Evolutionary conservation across 2,797 vertebrate species (phyloP).

Genomic region (Taenioides sp.): DNA sequence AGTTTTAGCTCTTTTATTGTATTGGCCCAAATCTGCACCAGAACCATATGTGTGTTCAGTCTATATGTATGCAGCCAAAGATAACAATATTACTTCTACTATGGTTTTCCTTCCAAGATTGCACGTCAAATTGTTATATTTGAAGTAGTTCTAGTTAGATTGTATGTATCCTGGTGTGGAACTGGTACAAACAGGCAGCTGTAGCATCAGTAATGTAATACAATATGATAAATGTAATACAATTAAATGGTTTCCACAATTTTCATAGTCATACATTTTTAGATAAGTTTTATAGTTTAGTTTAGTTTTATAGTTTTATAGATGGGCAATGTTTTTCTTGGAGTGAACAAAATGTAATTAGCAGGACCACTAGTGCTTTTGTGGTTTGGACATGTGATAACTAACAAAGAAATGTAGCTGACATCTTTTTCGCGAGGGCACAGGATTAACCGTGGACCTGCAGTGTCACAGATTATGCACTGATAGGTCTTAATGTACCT

Average conservation of each 20-base stretch:
- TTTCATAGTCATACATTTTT: neutral
- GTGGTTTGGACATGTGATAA: slow-evolving; percentile 57
- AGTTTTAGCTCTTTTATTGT: slow-evolving; percentile 37
- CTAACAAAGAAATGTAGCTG: slow-evolving; percentile 13
- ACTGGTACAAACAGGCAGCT: no score
- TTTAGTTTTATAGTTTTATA: neutral
- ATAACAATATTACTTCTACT: slow-evolving; percentile 19
- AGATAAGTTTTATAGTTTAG: neutral
- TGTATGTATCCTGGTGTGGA: neutral
- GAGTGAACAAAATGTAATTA: slow-evolving; percentile 23
- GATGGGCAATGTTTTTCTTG: neutral
- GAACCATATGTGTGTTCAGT: slow-evolving; percentile 13
- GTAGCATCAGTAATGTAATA: no score
- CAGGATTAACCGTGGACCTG: slow-evolving; percentile 12
- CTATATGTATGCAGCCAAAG: slow-evolving; percentile 16
- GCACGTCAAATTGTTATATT: neutral
- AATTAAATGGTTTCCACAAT: neutral
- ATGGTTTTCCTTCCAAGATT: slow-evolving; percentile 16
- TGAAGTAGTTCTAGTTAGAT: neutral
- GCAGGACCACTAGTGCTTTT: slow-evolving; percentile 24
- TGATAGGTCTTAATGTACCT: slow-evolving; percentile 29
- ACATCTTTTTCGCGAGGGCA: slow-evolving; percentile 14
- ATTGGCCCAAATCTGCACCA: slow-evolving; percentile 38
- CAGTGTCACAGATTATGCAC: slow-evolving; percentile 60
- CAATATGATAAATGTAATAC: neutral